phyloP scores from a whole-genome alignment of 2,797 vertebrate species.

The Ctenopoma kingsleyae region DNA sequence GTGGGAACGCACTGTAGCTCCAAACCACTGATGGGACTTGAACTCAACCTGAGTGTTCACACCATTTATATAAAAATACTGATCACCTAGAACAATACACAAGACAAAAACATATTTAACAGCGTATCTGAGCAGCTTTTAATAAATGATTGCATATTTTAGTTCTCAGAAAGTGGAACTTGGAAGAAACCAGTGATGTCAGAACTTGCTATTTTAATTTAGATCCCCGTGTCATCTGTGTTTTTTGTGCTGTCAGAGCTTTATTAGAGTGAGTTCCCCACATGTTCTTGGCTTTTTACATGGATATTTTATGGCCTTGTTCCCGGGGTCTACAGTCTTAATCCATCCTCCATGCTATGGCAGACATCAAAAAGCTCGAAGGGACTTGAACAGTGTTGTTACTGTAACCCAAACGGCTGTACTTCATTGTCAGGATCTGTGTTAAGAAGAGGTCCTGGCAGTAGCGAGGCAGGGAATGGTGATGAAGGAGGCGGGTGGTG shows the following conservation, averaged over 20 bases:
- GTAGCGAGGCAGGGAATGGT: not conserved
- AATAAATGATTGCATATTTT: not conserved
- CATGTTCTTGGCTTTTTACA: conserved; percentile 60
- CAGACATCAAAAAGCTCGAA: conserved; percentile 68
- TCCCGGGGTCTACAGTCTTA: conserved; percentile 57
- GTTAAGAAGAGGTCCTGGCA: conserved; percentile 52
- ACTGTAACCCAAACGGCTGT: conserved; percentile 64
- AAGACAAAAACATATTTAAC: not conserved
- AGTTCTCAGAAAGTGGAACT: conserved; percentile 6
- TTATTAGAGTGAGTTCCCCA: conserved; percentile 39
- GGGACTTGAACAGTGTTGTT: conserved; percentile 58
- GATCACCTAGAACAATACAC: conserved; percentile 72
- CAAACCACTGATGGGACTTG: conserved; percentile 93
- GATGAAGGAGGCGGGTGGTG: conserved; percentile 18
- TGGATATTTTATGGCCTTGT: conserved; percentile 65
- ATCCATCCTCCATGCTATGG: conserved; percentile 65
- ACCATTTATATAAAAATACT: conserved; percentile 69
- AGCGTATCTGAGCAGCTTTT: not conserved
- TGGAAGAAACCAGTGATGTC: conserved; percentile 15
- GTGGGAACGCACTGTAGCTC: conserved; percentile 88
- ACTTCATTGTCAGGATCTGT: conserved; percentile 61
- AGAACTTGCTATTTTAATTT: conserved; percentile 31
- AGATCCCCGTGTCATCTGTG: conserved; percentile 25
- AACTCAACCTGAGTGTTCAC: conserved; percentile 86
- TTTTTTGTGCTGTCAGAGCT: conserved; percentile 29